These are phyloP conservation scores for Pelmatolapia mariae DNA, from an alignment of 2,113 vertebrate species.

Conservation along the genomic window DNA sequence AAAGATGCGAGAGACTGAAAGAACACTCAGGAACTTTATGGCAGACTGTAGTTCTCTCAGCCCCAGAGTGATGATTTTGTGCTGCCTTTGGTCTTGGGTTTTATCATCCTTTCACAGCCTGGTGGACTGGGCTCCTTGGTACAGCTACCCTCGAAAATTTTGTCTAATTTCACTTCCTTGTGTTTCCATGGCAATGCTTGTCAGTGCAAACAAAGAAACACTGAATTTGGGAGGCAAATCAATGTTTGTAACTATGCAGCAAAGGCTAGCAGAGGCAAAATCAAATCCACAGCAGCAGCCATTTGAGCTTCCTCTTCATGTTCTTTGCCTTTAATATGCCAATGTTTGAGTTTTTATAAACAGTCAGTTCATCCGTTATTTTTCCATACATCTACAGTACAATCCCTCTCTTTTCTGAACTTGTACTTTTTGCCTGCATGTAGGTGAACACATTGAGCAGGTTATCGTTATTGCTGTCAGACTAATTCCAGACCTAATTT, in stretches of 20 bases:
- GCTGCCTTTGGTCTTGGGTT: conserved; percentile 7
- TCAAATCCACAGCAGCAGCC: background rate
- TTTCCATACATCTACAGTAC: background rate
- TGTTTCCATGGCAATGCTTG: conserved; percentile 53
- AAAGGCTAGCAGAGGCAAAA: background rate
- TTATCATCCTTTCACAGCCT: conserved; percentile 22
- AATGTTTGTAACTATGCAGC: background rate
- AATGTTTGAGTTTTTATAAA: background rate
- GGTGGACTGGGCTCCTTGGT: background rate
- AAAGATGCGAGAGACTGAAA: background rate
- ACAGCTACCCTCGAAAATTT: conserved; percentile 2
- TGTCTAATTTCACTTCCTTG: conserved; percentile 26
- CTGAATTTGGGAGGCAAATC: conserved; percentile 35
- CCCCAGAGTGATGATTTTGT: background rate
- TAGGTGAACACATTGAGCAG: background rate
- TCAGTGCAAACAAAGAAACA: conserved; percentile 44
- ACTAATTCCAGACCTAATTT: conserved; percentile 18
- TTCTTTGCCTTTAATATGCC: background rate
- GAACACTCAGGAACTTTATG: background rate
- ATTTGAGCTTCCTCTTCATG: background rate
- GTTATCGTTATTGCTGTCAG: background rate
- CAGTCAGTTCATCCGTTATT: background rate
- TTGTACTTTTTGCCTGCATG: background rate
- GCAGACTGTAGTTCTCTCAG: background rate
- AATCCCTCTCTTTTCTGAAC: background rate